These are phyloP conservation scores for Sminthopsis crassicaudata DNA, from an alignment of 2,113 vertebrate genomes.

Conservation along the genomic window DNA sequence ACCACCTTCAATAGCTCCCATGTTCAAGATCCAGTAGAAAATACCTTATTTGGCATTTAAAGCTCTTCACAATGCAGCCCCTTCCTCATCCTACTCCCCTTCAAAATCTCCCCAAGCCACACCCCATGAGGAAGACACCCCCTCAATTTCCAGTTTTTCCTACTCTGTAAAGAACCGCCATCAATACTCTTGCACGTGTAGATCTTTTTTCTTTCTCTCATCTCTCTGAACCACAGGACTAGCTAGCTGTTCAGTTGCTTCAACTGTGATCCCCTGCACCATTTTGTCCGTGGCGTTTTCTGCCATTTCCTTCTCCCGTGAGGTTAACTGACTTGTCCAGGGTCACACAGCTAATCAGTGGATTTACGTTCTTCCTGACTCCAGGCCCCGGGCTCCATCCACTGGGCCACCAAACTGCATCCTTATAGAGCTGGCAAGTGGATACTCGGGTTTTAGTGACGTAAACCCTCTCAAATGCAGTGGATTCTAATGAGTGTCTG, in stretches of 20 bases:
- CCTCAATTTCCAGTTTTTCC: neutral
- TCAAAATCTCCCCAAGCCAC: too few species aligned
- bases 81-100: neutral
- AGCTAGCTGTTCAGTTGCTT: neutral
- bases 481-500: neutral
- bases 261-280: neutral
- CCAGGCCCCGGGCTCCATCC: neutral
- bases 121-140: neutral
- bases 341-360: neutral
- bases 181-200: too few species aligned
- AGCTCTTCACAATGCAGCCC: neutral
- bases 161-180: neutral
- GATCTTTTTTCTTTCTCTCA: neutral
- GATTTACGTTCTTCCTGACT: neutral
- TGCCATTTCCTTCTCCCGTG: neutral
- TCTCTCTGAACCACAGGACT: neutral
- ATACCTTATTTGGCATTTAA: neutral
- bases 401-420: neutral
- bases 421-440: accelerated
- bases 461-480: neutral
- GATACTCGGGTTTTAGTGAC: neutral
- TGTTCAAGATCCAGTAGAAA: neutral
- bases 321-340: neutral
- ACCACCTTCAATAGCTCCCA: neutral
- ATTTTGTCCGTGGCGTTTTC: neutral